Percentiles rank a stretch among this genome's conserved stretches.
Conservation (phyloP, 2,113 vertebrate species). For the Phalacrocorax aristotelis region DNA sequence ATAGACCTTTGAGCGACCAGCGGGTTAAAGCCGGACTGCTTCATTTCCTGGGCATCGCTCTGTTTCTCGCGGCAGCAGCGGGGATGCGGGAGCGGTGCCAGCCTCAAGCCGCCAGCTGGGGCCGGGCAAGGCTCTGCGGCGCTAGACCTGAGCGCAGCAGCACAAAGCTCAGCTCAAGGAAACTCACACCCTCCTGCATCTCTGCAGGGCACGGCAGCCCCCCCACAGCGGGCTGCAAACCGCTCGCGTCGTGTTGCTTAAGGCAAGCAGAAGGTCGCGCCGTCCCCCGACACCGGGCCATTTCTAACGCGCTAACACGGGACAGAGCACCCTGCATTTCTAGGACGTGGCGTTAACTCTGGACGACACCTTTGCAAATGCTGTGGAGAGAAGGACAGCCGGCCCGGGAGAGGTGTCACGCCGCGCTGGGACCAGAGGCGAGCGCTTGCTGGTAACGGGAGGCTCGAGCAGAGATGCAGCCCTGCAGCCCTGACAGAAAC, state of each 20-base stretch:
- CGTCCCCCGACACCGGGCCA: too few species aligned
- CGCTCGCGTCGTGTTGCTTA: background rate
- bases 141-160: background rate
- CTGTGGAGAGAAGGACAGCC: background rate
- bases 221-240: background rate
- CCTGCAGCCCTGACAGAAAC: background rate
- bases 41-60: fast-evolving
- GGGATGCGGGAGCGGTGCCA: background rate
- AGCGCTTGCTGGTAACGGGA: background rate
- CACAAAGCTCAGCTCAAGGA: background rate
- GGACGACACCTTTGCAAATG: background rate
- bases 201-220: background rate
- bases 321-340: background rate
- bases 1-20: background rate
- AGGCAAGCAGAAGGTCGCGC: background rate
- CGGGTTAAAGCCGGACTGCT: background rate
- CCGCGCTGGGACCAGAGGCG: background rate
- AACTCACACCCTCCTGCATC: too few species aligned
- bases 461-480: background rate
- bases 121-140: background rate
- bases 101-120: background rate
- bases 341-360: too few species aligned
- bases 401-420: background rate
- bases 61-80: background rate
- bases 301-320: background rate